These are phyloP conservation scores for Chondrilla cf. caribensis DNA, from an alignment of 37 sponge, comb jelly and placozoan species.

Conservation along the genomic window DNA sequence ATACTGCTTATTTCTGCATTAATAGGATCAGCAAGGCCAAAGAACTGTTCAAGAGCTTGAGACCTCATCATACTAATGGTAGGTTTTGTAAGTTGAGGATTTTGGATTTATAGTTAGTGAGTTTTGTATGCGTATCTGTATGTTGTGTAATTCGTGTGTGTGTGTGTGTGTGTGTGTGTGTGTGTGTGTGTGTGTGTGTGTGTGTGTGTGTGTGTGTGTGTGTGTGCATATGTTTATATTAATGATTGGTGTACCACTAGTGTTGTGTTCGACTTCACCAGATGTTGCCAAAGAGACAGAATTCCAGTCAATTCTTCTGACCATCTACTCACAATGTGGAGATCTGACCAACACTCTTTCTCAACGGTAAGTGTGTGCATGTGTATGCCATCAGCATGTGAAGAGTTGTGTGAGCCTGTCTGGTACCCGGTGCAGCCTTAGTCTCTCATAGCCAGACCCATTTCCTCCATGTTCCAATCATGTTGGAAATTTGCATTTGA, in stretches of 20 bases:
- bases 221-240: neutral
- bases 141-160: constrained; percentile 11
- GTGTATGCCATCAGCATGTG: neutral
- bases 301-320: neutral
- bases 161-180: constrained; percentile 12
- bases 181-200: constrained; percentile 21
- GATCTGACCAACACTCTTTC: neutral
- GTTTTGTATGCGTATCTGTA: neutral
- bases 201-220: constrained; percentile 7
- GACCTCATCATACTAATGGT: no score
- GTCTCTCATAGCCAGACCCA: no score
- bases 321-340: constrained; percentile 2
- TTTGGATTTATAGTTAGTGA: no score
- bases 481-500: no score
- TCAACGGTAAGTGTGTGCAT: neutral
- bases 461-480: no score
- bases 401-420: no score
- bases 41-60: no score
- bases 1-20: no score
- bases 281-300: neutral
- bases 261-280: neutral
- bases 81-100: no score
- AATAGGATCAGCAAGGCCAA: no score
- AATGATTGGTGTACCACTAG: neutral
- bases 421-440: no score